Evolutionary conservation across 2,113 vertebrate genomes (phyloP), one percentile per base, ranked within the genome.

Genomic region (Campylomormyrus numenius): DNA sequence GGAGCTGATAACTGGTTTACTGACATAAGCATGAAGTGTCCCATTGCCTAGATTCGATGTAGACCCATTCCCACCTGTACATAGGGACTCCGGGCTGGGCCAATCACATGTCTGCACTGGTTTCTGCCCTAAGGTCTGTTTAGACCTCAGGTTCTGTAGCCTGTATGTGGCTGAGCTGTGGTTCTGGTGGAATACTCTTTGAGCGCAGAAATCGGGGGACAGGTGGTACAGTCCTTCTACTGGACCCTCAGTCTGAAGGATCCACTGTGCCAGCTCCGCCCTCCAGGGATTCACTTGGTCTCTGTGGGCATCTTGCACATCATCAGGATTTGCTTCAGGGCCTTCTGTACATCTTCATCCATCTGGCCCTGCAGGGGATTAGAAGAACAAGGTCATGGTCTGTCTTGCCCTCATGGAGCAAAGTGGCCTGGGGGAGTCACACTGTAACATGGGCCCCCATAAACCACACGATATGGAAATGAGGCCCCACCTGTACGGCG

Each of bases 331-430:
- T 99, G 98, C 92, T 99, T 98, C 92, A 99, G 96, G 88, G 99
- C 98, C 94, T 98, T 99, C 94, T 99, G 98, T 66, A 99, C 98
- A 52, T 99, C 98, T 96, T 99, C 98, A 94, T 99, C 98, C 98
- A 99, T 99, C 92, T 99, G 98, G 93, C 98, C 98, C 98, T 99
- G 93, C 90, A 92, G 50, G 42, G 10, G 92, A 58, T 88, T 50
- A 42, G 19, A 13, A 46, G 10, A 46, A 56, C 48, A 21, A 77
- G 3, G 62, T 46, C 46, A 87, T 24, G 13, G 3, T 39, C 15
- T 39, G 35, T 39, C 70, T 77, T 13, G 11, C 70, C 31, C 31
- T 10, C n/a, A 3, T 27, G n/a, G n/a, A 77, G 70, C 70, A 77
- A 66, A 66, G n/a, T 13, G 31, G 70, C 74, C 35, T 42, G 74